A percentile compares a stretch with the other conserved stretches of the same genome.
These are phyloP conservation scores for Fulmarus glacialis DNA, from an alignment of 2,113 vertebrate species.

Conservation along the genomic window DNA sequence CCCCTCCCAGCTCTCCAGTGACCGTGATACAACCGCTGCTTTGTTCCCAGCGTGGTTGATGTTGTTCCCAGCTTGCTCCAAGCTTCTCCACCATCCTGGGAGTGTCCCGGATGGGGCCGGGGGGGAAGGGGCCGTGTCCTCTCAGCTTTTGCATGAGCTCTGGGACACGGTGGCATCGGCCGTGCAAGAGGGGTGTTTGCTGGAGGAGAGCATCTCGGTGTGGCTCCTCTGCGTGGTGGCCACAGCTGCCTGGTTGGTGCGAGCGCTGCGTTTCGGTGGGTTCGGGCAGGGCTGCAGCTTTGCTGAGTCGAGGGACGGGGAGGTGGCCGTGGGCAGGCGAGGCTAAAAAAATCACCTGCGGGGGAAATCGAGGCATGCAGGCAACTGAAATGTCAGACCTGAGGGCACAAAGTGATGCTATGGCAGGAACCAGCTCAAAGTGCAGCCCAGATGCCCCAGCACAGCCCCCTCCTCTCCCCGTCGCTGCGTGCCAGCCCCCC, in stretches of 20 bases:
- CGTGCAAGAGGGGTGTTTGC: not conserved
- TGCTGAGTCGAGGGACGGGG: accelerated
- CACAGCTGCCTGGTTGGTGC: not conserved
- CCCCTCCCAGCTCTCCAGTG: not conserved
- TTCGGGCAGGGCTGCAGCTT: not conserved
- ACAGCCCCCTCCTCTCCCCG: not conserved
- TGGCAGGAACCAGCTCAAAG: not conserved
- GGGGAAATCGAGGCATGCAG: not conserved
- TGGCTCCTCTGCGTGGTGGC: not conserved
- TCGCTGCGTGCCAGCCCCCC: not conserved
- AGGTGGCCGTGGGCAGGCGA: not conserved
- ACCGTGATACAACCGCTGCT: not conserved
- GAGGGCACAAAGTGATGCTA: not conserved
- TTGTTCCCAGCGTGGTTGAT: not conserved
- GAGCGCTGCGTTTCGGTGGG: accelerated
- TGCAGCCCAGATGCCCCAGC: not conserved
- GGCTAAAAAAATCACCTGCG: not conserved
- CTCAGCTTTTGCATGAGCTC: not conserved
- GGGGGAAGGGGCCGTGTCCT: not conserved
- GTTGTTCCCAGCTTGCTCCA: not conserved
- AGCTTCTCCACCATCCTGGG: not conserved
- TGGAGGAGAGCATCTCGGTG: not conserved
- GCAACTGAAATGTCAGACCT: not conserved
- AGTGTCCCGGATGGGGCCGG: not conserved
- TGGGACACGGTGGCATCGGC: accelerated